Percentiles rank a stretch among this genome's conserved stretches.
Evolutionary conservation across 1,140 invertebrate species (phyloP).

Genomic region (Stegodyphus mimosarum): DNA sequence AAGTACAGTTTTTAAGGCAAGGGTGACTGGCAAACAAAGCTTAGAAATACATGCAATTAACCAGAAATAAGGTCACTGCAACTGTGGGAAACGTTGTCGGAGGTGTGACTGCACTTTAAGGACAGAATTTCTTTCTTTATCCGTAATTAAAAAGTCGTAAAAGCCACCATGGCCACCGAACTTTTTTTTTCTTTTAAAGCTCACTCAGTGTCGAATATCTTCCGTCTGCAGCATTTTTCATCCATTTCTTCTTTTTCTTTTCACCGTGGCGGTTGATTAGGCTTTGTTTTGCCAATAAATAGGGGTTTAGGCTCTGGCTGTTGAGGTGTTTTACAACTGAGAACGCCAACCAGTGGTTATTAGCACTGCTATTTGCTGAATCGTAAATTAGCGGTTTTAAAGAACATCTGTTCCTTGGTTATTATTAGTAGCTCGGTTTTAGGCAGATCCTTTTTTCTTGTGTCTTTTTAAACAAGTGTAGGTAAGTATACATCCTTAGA

Average conservation of each 20-base stretch:
- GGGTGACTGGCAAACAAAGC: too few species aligned
- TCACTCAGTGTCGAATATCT: background rate
- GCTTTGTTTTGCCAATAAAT: constrained; percentile 44
- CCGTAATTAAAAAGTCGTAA: background rate
- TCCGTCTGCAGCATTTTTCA: background rate
- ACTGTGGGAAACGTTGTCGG: background rate
- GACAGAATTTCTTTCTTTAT: background rate
- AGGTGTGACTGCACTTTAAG: background rate
- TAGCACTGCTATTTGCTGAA: constrained; percentile 42
- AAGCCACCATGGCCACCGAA: background rate
- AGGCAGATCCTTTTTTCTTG: background rate
- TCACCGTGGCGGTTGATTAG: constrained; percentile 3
- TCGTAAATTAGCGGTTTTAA: constrained; percentile 53
- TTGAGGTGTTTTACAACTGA: constrained; percentile 29
- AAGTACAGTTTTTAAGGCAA: too few species aligned
- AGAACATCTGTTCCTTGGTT: constrained; percentile 40
- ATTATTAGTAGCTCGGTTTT: background rate
- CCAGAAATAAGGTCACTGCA: constrained; percentile 2
- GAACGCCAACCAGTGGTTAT: constrained; percentile 13
- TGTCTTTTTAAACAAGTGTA: background rate
- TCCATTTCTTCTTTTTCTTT: background rate
- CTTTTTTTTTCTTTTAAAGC: background rate
- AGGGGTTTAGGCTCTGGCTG: constrained; percentile 8
- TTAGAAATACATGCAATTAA: too few species aligned
- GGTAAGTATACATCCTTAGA: background rate